Evolutionary conservation across 1,140 invertebrate species (phyloP).

Genomic region (Achroia grisella): DNA sequence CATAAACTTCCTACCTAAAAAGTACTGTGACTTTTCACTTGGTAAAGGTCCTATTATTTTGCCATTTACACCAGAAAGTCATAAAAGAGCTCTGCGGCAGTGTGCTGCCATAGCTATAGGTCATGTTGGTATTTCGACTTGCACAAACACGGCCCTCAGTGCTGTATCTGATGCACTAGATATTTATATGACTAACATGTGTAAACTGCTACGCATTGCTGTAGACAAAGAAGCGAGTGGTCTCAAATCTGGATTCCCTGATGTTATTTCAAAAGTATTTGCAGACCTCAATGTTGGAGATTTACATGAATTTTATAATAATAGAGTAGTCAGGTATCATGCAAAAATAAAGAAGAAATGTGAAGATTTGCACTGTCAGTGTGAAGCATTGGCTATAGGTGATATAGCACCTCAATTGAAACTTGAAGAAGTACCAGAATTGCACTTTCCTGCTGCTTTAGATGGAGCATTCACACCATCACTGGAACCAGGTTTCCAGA

Average conservation of each 20-base stretch:
- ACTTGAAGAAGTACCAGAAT: constrained; percentile 65
- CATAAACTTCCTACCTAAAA: constrained; percentile 55
- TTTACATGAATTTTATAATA: constrained; percentile 62
- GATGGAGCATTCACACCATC: constrained; percentile 66
- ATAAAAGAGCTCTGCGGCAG: constrained; percentile 54
- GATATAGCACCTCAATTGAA: constrained; percentile 59
- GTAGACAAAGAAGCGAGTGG: constrained; percentile 62
- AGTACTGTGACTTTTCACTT: constrained; percentile 62
- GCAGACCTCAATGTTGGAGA: constrained; percentile 63
- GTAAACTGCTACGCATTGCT: constrained; percentile 55
- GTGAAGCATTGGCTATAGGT: constrained; percentile 47
- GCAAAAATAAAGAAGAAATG: constrained; percentile 47
- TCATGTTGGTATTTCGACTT: constrained; percentile 48
- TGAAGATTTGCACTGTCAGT: constrained; percentile 42
- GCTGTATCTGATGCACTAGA: constrained; percentile 61
- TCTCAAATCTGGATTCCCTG: constrained; percentile 57
- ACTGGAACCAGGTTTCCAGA: constrained; percentile 67
- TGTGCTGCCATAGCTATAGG: constrained; percentile 66
- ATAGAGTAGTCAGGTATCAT: constrained; percentile 53
- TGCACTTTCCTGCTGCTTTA: constrained; percentile 67
- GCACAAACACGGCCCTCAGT: constrained; percentile 56
- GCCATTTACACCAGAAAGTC: constrained; percentile 59
- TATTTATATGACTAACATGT: constrained; percentile 61
- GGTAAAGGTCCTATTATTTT: constrained; percentile 55
- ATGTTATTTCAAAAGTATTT: constrained; percentile 66